Conservation (phyloP, 2,888 invertebrate species). For the Mesochorus sp. region DNA sequence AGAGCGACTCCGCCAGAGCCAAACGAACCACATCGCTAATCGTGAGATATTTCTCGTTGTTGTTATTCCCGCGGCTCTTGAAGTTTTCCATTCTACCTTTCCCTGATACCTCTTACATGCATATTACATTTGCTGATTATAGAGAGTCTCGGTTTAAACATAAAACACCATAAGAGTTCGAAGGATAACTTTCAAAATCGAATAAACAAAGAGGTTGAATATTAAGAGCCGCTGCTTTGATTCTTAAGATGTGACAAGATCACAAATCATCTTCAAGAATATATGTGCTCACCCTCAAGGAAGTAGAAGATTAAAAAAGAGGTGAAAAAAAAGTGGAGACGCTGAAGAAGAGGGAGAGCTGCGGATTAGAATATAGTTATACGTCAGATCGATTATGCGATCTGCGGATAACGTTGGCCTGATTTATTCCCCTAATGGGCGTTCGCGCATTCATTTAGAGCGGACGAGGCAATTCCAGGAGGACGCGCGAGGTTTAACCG, state of each 20-base stretch:
- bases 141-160: neutral
- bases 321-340: slow-evolving; percentile 29
- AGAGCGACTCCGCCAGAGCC: neutral
- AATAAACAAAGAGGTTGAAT: no score
- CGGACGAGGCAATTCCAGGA: slow-evolving; percentile 79
- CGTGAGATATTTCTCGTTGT: slow-evolving; percentile 56
- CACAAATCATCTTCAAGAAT: no score
- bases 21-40: slow-evolving; percentile 40
- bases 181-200: no score
- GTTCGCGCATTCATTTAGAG: slow-evolving; percentile 81
- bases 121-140: slow-evolving; percentile 46
- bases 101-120: slow-evolving; percentile 34
- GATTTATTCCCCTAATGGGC: slow-evolving; percentile 82
- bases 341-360: slow-evolving; percentile 18
- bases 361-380: slow-evolving; percentile 60
- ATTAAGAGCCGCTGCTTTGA: no score
- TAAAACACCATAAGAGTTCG: neutral
- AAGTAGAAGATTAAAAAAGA: neutral
- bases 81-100: slow-evolving; percentile 22
- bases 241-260: no score
- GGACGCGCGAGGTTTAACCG: slow-evolving; percentile 67
- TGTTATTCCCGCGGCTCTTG: slow-evolving; percentile 44
- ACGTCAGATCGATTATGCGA: slow-evolving; percentile 79
- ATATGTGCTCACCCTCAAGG: no score
- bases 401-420: slow-evolving; percentile 81